These are phyloP conservation scores for Sylvia atricapilla DNA, from an alignment of 2,113 vertebrate species.

Conservation along the genomic window DNA sequence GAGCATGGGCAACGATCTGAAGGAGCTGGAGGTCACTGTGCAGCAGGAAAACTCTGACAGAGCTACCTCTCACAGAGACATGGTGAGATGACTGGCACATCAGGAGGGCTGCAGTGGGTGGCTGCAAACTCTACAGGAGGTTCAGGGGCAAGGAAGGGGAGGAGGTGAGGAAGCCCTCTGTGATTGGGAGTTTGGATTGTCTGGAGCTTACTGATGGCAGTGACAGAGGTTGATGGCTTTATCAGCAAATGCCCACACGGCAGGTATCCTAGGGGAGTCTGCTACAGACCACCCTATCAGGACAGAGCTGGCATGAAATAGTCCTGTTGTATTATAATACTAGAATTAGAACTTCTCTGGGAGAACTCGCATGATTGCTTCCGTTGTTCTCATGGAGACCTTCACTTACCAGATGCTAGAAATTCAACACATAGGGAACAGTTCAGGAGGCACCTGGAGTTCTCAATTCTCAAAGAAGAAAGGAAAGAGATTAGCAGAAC, in stretches of 20 bases:
- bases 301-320: neutral
- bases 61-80: neutral
- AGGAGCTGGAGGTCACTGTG: neutral
- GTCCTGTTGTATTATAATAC: neutral
- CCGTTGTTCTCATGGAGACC: neutral
- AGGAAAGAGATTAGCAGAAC: neutral
- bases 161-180: accelerated
- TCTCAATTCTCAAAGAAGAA: neutral
- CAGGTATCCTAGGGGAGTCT: neutral
- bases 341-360: neutral
- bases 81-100: neutral
- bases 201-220: neutral
- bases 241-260: neutral
- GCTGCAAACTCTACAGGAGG: neutral
- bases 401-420: neutral
- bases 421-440: neutral
- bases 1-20: neutral
- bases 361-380: accelerated
- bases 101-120: neutral
- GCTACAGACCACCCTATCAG: neutral
- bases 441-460: neutral
- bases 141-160: neutral
- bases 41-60: neutral
- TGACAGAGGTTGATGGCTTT: neutral
- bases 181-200: neutral